Base-by-base conservation (phyloP, 2,797 vertebrate genomes). In the Siniperca obscura region DNA sequence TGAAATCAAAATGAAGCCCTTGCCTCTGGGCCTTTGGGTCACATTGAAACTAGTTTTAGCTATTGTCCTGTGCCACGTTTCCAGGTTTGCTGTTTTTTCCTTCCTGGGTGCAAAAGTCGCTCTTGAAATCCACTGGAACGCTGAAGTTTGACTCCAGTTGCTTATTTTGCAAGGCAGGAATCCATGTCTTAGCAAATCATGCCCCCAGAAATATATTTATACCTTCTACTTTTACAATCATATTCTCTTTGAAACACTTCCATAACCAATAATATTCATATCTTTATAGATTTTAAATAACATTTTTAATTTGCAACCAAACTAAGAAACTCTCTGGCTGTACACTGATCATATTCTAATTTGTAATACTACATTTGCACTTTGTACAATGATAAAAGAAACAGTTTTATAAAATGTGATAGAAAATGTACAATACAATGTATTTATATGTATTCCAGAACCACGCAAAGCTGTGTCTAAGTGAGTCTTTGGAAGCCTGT, bases 401-500 rank as follows among this genome's bases (percentile, higher is more conserved):
- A 87, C 71, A 77, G 59, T 82, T 90, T 88, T 93, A 93, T 78
- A 94, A 95, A 95, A 94, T 57, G 78, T 91, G 81, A 91, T 95
- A 93, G 66, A 95, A 95, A 95, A 95, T 94, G 70, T 91, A 92
- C 82, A 91, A 79, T 88, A 81, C 86, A 53, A 83, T 83, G 81
- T 83, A 76, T 89, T 84, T 80, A 65, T 86, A 80, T 81, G 50
- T 88, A 57, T 84, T 68, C 70, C 78, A 67, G 74, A 78, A n/a
- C 36, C 81, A 89, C 84, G 61, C 78, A 50, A 16, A 74, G 46
- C 65, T 67, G 76, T 76, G 83, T 89, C 69, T 56, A 36, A 73
- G 70, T 84, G 75, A 91, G 91, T 94, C 94, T 94, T 93, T 95
- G 94, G 91, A 93, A 92, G 91, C 86, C 75, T 90, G 88, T 92